Evolutionary conservation across 1,140 invertebrate species (phyloP), one percentile per base, ranked within the genome.

Genomic region (Dreissena rostriformis): DNA sequence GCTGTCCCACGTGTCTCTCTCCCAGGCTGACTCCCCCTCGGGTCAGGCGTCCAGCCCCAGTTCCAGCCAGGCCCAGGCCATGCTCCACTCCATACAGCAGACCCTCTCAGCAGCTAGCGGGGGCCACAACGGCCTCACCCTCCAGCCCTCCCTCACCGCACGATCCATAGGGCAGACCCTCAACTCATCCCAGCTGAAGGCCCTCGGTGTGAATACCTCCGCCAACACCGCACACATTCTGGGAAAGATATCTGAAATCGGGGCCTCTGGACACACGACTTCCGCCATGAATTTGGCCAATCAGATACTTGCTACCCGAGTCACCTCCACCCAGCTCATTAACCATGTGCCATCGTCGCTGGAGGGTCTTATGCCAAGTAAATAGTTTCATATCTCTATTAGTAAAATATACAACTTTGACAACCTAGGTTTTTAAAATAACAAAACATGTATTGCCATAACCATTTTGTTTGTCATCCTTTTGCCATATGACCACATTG

Each of bases 311-410:
- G 80, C 80, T 29, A 82, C 80, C 24, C 28, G 80, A 15, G 80
- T 82, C 14, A 82, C 80, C 12, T 82, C 80, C 19, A 82, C 80
- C 53, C 80, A 82, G 49, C 72, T 82, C 14, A 82, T 82, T 10
- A 82, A 82, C 55, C 80, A 82, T 82, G 80, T 82, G 72, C 80
- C 80, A 82, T 82, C 80, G 10, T 82, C 80, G 2, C 53, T 82
- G n/a, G 80, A 82, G 66, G 80, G 80, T 53, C 66, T 82, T 22
- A 82, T 93, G 65, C 92, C 92, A 83, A 92, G 92, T 92, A 84
- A 89, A 39, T 39, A 39, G 39, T 39, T 39, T 39, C 4, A 39
- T 39, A 5, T 39, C 39, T 39, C 8, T 39, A 2, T 8, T 39
- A 39, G 39, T 8, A 39, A 39, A 39, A 39, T 39, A 39, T 39